phyloP scores from a whole-genome alignment of 2,797 vertebrate species.

The Coluber constrictor region DNA sequence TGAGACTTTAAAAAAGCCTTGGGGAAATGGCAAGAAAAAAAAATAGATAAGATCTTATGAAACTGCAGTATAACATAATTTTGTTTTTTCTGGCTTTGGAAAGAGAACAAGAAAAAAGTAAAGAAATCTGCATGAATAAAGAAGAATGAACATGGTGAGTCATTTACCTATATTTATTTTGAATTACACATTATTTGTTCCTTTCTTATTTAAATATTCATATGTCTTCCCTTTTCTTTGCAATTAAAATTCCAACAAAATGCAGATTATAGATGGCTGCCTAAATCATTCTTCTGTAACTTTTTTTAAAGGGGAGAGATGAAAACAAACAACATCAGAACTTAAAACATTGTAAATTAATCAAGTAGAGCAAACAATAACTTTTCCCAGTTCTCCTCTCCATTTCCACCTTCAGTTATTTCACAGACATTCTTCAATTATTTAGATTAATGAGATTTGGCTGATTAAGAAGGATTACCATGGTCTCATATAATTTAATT shows the following conservation, averaged over 20 bases:
- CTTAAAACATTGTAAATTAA: not conserved
- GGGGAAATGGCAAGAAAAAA: not conserved
- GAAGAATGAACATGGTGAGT: not conserved
- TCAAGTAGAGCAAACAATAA: not conserved
- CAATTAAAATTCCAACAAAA: not conserved
- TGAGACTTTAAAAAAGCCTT: not conserved
- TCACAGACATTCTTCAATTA: not conserved
- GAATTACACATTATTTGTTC: not conserved
- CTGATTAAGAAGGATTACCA: not conserved
- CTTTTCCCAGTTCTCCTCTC: not conserved
- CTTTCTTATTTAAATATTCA: not conserved
- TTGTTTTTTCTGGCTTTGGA: not conserved
- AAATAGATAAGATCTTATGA: not conserved
- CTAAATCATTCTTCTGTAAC: not conserved
- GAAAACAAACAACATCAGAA: no score
- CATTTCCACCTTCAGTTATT: not conserved
- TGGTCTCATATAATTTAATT: not conserved
- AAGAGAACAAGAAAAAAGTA: not conserved
- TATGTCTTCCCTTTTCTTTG: not conserved
- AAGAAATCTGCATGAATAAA: not conserved
- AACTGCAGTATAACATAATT: not conserved
- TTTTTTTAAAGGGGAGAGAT: not conserved
- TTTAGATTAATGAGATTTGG: not conserved
- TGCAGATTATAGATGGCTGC: not conserved
- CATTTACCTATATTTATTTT: not conserved